phyloP scores from a whole-genome alignment of 2,113 vertebrate genomes.

The Redunca redunca region DNA sequence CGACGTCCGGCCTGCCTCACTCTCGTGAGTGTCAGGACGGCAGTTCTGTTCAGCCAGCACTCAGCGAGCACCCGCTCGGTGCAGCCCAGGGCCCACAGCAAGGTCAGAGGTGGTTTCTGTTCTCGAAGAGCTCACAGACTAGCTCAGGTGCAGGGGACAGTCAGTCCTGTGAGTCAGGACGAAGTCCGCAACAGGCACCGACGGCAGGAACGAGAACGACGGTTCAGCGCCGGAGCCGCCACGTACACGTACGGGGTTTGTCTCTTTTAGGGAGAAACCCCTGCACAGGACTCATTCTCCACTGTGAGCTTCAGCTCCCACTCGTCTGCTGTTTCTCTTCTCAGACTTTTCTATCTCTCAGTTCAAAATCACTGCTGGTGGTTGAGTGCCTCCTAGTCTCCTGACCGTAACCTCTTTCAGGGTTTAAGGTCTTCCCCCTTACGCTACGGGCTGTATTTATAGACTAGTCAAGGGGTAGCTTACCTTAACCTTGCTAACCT shows the following conservation, averaged over 20 bases:
- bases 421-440: background rate
- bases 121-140: background rate
- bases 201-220: background rate
- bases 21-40: background rate
- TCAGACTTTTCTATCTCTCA: background rate
- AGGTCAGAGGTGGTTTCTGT: background rate
- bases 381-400: too few species aligned
- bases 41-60: background rate
- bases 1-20: fast-evolving
- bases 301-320: too few species aligned
- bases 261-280: background rate
- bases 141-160: background rate
- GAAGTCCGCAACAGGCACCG: background rate
- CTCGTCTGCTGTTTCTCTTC: background rate
- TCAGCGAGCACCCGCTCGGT: fast-evolving
- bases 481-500: background rate
- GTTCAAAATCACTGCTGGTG: background rate
- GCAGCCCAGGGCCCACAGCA: too few species aligned
- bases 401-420: background rate
- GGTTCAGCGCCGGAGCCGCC: background rate
- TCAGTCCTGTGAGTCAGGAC: background rate
- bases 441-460: background rate
- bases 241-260: background rate
- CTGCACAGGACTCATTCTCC: background rate
- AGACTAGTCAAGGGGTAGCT: background rate